Evolutionary conservation across 2,113 vertebrate species (phyloP), one percentile per base, ranked within the genome.

Genomic region (Acrocephalus arundinaceus): DNA sequence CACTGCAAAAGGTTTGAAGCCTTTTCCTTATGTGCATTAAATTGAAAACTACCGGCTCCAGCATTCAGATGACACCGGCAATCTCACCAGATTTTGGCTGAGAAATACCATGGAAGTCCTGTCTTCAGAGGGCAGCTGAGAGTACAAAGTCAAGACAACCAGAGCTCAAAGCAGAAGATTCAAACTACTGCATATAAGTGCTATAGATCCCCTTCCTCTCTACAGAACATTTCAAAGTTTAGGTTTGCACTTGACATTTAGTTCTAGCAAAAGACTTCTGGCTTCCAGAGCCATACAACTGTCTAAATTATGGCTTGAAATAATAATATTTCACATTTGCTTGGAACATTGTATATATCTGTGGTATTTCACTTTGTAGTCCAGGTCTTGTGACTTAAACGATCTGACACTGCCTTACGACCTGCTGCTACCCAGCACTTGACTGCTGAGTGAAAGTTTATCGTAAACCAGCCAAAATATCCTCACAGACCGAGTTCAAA

Each of bases 321-420:
- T 96, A 96, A 96, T 96, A 96, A 96, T 94, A 97, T 98, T 98
- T 98, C 98, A 94, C 97, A 96, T 97, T 63, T 92, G 92, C 86
- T 92, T 57, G 63, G 96, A 97, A 98, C 97, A 96, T 97, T 93
- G 97, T 96, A 97, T 87, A 87, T 37, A 73, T 93, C 97, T 89
- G 98, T 97, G 97, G 95, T 97, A 98, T 98, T 98, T 98, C 97
- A 97, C 98, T 97, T 97, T 81, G 94, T 95, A 93, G 95, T 93
- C 85, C 95, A 87, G 90, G 96, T 87, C 98, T 94, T 91, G 96
- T 94, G 88, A 98, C 94, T 81, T 78, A 95, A 96, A 94, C 75
- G 94, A 97, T 90, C 95, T 98, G 88, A 96, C 97, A 96, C 89
- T 35, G 82, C 94, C 95, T 91, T 97, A 96, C 31, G 33, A 98